Conservation (phyloP, 2,888 invertebrate genomes). For the Theristus sp. region DNA sequence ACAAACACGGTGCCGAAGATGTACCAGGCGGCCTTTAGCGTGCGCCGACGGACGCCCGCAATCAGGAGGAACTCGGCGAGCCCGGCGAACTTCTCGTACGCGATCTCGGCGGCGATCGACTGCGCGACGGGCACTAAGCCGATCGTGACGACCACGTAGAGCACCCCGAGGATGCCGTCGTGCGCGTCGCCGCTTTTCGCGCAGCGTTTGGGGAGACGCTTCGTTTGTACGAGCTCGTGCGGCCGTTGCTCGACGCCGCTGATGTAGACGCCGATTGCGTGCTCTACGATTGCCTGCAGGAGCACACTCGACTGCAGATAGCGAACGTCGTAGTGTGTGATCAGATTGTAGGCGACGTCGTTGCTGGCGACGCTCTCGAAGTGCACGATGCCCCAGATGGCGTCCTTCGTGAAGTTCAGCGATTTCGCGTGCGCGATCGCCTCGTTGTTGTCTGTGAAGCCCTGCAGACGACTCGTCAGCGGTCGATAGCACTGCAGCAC, state of each 20-base stretch:
- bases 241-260: too few species aligned
- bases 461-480: too few species aligned
- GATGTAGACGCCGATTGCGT: too few species aligned
- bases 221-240: background rate
- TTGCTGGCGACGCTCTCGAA: background rate
- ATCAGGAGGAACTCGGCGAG: slow-evolving; percentile 4
- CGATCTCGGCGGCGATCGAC: slow-evolving; percentile 1
- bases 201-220: background rate
- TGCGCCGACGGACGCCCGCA: background rate
- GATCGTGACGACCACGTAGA: background rate
- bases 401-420: background rate
- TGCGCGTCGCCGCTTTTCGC: background rate
- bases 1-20: background rate
- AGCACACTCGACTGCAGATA: background rate
- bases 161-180: background rate
- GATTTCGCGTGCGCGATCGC: background rate
- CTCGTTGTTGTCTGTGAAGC: background rate
- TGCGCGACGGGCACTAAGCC: background rate
- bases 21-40: background rate
- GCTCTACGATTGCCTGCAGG: background rate
- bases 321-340: background rate
- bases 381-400: background rate
- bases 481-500: background rate
- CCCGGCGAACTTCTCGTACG: slow-evolving; percentile 2
- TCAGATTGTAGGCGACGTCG: background rate